Evolutionary conservation across 2,888 invertebrate genomes (phyloP).

Genomic region (Patella ulyssiponensis): DNA sequence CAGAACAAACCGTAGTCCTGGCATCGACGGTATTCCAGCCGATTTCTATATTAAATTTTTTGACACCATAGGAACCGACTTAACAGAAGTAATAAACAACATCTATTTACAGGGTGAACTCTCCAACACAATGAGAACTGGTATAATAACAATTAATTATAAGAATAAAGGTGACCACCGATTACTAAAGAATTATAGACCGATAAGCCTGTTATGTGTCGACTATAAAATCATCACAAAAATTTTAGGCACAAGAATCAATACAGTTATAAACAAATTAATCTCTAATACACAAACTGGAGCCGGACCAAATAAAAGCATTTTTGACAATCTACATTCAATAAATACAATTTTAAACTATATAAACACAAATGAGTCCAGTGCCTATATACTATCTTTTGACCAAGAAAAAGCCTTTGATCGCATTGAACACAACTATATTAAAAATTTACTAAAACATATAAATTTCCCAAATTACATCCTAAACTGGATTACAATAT

Average conservation of each 20-base stretch:
- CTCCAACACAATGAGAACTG: background rate
- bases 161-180: background rate
- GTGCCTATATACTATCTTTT: background rate
- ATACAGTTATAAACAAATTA: background rate
- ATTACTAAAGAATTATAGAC: background rate
- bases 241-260: background rate
- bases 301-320: background rate
- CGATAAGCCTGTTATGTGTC: background rate
- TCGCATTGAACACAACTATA: slow-evolving; percentile 1
- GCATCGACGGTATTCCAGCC: background rate
- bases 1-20: background rate
- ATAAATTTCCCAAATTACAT: background rate
- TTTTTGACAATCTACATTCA: slow-evolving; percentile 7
- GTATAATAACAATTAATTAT: background rate
- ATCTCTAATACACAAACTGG: background rate
- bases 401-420: slow-evolving; percentile 9
- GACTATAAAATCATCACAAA: slow-evolving; percentile 1
- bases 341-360: background rate
- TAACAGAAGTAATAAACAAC: background rate
- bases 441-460: background rate
- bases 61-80: background rate
- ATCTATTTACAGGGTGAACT: background rate
- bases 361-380: background rate
- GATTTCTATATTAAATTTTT: background rate
- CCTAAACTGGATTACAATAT: slow-evolving; percentile 1